phyloP scores from a whole-genome alignment of 2,113 vertebrate genomes.

The Alligator sinensis region DNA sequence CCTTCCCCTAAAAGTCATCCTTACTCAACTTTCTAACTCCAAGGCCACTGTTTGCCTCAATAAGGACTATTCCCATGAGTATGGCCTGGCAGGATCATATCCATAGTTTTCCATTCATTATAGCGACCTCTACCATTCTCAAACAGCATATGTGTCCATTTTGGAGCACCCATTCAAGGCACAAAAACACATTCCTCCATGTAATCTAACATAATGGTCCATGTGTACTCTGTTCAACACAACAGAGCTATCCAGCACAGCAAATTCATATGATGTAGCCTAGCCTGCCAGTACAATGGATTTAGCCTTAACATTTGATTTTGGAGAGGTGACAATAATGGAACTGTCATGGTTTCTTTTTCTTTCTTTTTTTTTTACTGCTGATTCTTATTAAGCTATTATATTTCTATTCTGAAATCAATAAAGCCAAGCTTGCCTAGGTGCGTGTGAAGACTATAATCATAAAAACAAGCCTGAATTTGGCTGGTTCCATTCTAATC shows the following conservation, averaged over 20 bases:
- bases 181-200: fast-evolving
- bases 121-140: fast-evolving
- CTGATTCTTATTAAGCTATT: neutral
- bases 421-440: neutral
- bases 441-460: neutral
- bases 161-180: fast-evolving
- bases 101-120: neutral
- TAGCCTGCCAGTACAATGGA: neutral
- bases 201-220: neutral
- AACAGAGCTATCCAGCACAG: neutral
- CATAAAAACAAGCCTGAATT: neutral
- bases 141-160: fast-evolving
- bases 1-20: no score
- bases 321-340: neutral
- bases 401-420: neutral
- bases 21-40: neutral
- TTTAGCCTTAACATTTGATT: neutral
- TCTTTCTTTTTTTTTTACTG: neutral
- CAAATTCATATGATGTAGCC: neutral
- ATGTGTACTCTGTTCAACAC: fast-evolving
- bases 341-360: neutral
- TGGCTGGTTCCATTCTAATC: neutral
- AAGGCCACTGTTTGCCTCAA: neutral
- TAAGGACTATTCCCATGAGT: neutral
- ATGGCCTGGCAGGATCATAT: neutral